These are phyloP conservation scores for Planococcus citri DNA, from an alignment of 1,140 invertebrate species.

Conservation along the genomic window DNA sequence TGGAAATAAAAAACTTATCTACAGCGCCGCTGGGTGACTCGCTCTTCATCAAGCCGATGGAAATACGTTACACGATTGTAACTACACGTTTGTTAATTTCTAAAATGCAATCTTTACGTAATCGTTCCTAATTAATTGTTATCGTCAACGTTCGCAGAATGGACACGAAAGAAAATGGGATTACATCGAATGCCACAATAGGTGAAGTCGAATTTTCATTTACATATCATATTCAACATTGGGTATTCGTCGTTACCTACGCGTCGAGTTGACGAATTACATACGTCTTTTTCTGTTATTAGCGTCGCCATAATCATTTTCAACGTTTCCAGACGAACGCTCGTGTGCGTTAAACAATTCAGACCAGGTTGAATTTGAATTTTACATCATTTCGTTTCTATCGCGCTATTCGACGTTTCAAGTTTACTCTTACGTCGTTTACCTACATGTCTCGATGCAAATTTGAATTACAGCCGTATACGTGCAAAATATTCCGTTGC, in stretches of 20 bases:
- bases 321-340: conserved; percentile 58
- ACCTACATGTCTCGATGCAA: conserved; percentile 34
- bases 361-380: conserved; percentile 53
- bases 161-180: not conserved
- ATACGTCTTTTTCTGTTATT: not conserved
- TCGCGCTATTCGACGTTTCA: too few relatives aligned
- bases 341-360: conserved; percentile 86
- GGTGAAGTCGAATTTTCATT: not conserved
- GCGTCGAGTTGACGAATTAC: not conserved
- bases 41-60: conserved; percentile 10
- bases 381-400: too few relatives aligned
- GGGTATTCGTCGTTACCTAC: not conserved
- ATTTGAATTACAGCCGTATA: conserved; percentile 48
- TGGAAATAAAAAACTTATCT: too few relatives aligned
- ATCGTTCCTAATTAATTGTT: not conserved
- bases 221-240: not conserved
- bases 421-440: not conserved
- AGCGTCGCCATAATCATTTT: conserved; percentile 74
- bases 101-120: not conserved
- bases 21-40: not conserved
- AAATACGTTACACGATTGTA: conserved; percentile 15
- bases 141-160: not conserved
- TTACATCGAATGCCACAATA: not conserved
- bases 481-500: conserved; percentile 42
- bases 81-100: not conserved